These are phyloP conservation scores for Diploptera punctata DNA, from an alignment of 2,888 invertebrate species.

Conservation along the genomic window DNA sequence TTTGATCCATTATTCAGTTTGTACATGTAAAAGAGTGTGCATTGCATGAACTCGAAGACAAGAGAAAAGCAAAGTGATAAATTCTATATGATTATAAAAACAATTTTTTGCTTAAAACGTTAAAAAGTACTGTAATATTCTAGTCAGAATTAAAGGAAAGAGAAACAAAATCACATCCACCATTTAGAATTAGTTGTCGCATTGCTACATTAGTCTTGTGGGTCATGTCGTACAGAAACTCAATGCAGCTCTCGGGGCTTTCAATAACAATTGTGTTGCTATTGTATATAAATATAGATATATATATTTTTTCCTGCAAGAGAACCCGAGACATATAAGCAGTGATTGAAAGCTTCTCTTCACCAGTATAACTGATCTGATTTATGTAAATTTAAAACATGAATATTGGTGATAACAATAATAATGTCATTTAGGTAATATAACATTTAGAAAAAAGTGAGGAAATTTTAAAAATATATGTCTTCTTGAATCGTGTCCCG, in stretches of 20 bases:
- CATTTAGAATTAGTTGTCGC: conserved; percentile 27
- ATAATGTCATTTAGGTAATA: too few species aligned
- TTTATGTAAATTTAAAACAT: too few species aligned
- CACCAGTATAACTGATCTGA: neutral
- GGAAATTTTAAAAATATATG: neutral
- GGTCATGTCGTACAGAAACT: conserved; percentile 5
- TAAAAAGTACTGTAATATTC: conserved; percentile 31
- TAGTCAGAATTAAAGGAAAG: conserved; percentile 34
- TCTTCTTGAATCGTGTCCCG: neutral
- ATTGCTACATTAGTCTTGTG: conserved; percentile 13
- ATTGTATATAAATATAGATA: conserved; percentile 23
- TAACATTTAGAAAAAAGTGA: neutral
- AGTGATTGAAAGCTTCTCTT: neutral
- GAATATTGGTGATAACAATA: too few species aligned
- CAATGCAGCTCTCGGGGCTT: conserved; percentile 18
- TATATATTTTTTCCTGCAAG: conserved; percentile 20
- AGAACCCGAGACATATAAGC: conserved; percentile 18
- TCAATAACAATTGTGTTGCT: conserved; percentile 23
- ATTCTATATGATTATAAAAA: neutral
- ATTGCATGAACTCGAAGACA: too few species aligned
- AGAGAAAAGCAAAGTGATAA: conserved; percentile 7
- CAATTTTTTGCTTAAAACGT: conserved; percentile 32
- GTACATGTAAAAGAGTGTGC: too few species aligned
- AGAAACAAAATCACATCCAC: conserved; percentile 20
- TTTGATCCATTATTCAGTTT: too few species aligned